Evolutionary conservation across 2,113 vertebrate species (phyloP), one percentile per base, ranked within the genome.

Genomic region (Ramphastos sulfuratus): DNA sequence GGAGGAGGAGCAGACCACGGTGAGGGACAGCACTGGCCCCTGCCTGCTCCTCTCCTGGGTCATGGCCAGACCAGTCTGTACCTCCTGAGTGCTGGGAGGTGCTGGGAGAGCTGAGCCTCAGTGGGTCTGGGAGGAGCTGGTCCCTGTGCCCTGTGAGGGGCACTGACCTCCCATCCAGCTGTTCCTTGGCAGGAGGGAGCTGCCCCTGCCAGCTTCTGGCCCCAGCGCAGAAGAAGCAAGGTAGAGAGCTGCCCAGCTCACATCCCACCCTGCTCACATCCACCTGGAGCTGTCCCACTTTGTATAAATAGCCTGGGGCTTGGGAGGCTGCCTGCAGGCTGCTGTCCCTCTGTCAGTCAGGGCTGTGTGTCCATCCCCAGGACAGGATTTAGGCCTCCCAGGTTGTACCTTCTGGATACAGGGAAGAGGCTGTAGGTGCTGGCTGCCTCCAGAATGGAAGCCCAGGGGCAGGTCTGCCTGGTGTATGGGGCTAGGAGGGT

Each of bases 1-100:
- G 0, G 99, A 99, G 77, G 99, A 99, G 92, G 99, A 99, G 80
- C 99, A 99, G 96, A 99, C 99, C 94, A 99, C 99, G 72, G 99
- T 99, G 87, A 98, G 98, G 55, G n/a, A 12, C 23, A 25, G 30
- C 0, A 0, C 46, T 24, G 35, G 42, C 11, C 14, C 21, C 27
- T 33, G 19, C 64, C 16, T 52, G 13, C 4, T 20, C 39, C 15
- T 79, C 30, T 66, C n/a, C 63, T 25, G 27, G 1, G 2, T 9
- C 4, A 1, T 11, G 23, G 31, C 19, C 30, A 44, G 33, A 39
- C 6, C 0, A 0, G 19, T 14, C 55, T 59, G 15, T 0, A 0
- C 27, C 67, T 30, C 21, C 19, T 21, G 9, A 10, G 37, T 37
- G 37, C 14, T 15, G 55, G 28, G 37, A 20, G 21, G 37, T 37